Evolutionary conservation across 2,113 vertebrate genomes (phyloP).

Genomic region (Brachypodius melanocephalos): DNA sequence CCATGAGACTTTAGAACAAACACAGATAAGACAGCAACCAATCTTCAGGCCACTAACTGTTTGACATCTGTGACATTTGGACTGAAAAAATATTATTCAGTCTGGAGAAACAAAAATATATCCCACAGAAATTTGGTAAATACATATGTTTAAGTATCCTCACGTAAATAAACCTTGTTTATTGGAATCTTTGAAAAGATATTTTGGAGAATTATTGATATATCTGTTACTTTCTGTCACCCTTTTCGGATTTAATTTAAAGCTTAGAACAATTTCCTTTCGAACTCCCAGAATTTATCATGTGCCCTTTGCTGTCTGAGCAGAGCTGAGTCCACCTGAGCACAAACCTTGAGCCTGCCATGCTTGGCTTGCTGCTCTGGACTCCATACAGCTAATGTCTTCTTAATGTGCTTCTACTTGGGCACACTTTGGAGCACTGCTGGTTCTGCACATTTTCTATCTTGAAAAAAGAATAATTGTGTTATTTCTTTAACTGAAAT

Average conservation of each 20-base stretch:
- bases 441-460: neutral
- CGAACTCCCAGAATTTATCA: neutral
- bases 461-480: neutral
- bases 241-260: neutral
- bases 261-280: neutral
- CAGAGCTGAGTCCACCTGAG: neutral
- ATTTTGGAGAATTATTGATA: neutral
- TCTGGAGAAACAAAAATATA: neutral
- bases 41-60: neutral
- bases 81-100: neutral
- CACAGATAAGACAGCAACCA: neutral
- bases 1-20: neutral
- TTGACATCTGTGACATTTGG: neutral
- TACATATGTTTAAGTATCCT: neutral
- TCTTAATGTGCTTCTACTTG: slow-evolving; percentile 37
- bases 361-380: neutral
- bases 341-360: neutral
- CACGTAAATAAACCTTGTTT: neutral
- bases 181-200: neutral
- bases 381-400: neutral
- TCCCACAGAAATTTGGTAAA: neutral
- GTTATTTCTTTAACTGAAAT: neutral
- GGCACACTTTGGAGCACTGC: neutral
- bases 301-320: neutral
- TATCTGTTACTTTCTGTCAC: neutral